Evolutionary conservation across 2,797 vertebrate genomes (phyloP).

Genomic region (Moxostoma hubbsi): DNA sequence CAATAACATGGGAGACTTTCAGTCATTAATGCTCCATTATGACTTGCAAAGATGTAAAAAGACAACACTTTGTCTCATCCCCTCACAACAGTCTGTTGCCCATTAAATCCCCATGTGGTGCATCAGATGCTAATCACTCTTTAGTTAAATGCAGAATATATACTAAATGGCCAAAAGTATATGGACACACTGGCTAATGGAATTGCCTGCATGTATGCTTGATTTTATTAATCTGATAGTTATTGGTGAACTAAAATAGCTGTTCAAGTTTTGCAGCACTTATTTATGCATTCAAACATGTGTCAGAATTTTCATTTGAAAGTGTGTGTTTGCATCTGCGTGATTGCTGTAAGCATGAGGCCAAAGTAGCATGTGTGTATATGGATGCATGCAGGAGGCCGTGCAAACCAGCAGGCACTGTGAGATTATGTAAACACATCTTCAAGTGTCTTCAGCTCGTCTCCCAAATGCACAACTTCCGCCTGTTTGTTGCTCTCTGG

Average conservation of each 20-base stretch:
- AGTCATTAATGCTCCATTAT: slow-evolving; percentile 44
- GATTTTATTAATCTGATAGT: too few relatives aligned
- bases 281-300: not conserved
- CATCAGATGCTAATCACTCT: slow-evolving; percentile 27
- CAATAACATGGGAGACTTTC: slow-evolving; percentile 13
- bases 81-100: too few relatives aligned
- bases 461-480: slow-evolving; percentile 2
- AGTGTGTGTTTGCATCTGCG: not conserved
- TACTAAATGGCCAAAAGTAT: too few relatives aligned
- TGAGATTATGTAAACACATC: slow-evolving; percentile 53
- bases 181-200: too few relatives aligned
- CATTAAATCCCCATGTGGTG: slow-evolving; percentile 43
- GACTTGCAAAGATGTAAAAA: slow-evolving; percentile 31
- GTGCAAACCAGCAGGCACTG: slow-evolving; percentile 18
- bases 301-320: not conserved
- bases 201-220: too few relatives aligned
- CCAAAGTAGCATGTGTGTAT: slow-evolving; percentile 28
- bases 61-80: too few relatives aligned
- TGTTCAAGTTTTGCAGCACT: not conserved
- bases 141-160: not conserved
- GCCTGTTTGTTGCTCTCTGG: slow-evolving; percentile 1
- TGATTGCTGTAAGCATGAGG: slow-evolving; percentile 2
- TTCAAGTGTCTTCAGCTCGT: slow-evolving; percentile 30
- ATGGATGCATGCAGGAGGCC: slow-evolving; percentile 22
- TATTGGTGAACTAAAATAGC: too few relatives aligned